Base-by-base conservation (phyloP, 2,113 vertebrate genomes). In the Pseudopodoces humilis region DNA sequence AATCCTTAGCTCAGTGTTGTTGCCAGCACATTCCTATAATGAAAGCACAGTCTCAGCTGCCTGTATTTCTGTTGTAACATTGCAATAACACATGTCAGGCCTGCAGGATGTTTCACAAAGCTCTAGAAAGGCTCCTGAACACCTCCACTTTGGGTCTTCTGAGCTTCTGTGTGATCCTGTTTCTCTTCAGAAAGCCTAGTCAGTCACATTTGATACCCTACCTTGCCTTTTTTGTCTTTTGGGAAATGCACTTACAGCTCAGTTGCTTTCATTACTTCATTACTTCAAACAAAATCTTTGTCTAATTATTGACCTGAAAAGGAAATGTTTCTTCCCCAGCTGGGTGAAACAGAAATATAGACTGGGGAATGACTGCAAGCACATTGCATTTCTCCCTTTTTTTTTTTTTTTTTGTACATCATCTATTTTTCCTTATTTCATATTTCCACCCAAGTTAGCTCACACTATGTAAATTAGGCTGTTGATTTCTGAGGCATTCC, bases 251-350 rank as follows among this genome's bases (percentile, higher is more conserved):
- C 20, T 88, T 70, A 31, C 11, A 83, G 10, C 14, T 74, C 64
- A 75, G 4, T 50, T 67, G 19, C 47, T 88, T 82, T 50, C 16
- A 39, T 39, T 39, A 39, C 41, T 50, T 74, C 47, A 70, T 74
- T 55, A 46, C 28, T 81, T 88, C 20, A 53, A 88, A 78, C 35
- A 82, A 81, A 86, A 78, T n/a, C 7, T 67, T 75, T 81, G 13
- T 78, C 28, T 63, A 11, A 63, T 93, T 90, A 52, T 70, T 86
- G 69, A 84, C 44, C 52, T 82, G 56, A 68, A 83, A 87, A 76
- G 39, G 21, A 87, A 41, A 49, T 33, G 6, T 63, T 78, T 81
- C 23, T 56, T 94, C 24, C 33, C 7, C 13, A 83, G 55, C 39
- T 60, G 13, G 6, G 11, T 41, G 28, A 88, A 90, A 64, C 19